Evolutionary conservation across 2,888 invertebrate species (phyloP).

Genomic region (Notodonta dromedarius): DNA sequence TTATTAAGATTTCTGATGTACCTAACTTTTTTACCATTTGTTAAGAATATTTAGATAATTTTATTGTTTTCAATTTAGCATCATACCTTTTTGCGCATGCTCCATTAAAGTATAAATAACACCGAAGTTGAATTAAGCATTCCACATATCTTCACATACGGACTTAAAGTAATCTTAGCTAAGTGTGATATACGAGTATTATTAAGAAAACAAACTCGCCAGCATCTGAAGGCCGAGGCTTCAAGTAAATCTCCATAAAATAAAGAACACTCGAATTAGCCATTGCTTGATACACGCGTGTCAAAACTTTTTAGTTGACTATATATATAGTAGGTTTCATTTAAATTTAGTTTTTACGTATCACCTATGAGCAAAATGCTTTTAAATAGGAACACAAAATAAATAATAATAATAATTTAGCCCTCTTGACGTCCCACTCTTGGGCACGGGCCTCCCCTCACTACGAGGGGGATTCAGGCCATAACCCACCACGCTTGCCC

Average conservation of each 20-base stretch:
- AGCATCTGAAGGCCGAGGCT: slow-evolving; percentile 43
- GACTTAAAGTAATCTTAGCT: slow-evolving; percentile 71
- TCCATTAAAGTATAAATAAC: slow-evolving; percentile 53
- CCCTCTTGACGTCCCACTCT: too few species aligned
- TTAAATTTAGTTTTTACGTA: too few species aligned
- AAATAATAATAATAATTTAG: too few species aligned
- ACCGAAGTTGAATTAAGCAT: slow-evolving; percentile 56
- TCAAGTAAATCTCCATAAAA: slow-evolving; percentile 53
- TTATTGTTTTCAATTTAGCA: not conserved
- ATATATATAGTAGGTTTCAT: too few species aligned
- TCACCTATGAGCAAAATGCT: too few species aligned
- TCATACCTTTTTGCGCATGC: slow-evolving; percentile 39
- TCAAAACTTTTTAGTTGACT: slow-evolving; percentile 13
- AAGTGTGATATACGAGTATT: slow-evolving; percentile 77
- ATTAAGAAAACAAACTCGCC: slow-evolving; percentile 66
- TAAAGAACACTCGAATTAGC: slow-evolving; percentile 54
- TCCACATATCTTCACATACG: slow-evolving; percentile 68
- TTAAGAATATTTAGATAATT: too few species aligned
- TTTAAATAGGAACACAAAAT: too few species aligned
- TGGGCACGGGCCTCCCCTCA: too few species aligned
- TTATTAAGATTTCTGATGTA: too few species aligned
- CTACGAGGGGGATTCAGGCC: too few species aligned
- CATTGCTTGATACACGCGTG: slow-evolving; percentile 43
- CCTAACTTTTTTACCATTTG: too few species aligned
- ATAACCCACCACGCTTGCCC: too few species aligned